Conservation (phyloP, 2,797 vertebrate species). For the Enoplosus armatus region DNA sequence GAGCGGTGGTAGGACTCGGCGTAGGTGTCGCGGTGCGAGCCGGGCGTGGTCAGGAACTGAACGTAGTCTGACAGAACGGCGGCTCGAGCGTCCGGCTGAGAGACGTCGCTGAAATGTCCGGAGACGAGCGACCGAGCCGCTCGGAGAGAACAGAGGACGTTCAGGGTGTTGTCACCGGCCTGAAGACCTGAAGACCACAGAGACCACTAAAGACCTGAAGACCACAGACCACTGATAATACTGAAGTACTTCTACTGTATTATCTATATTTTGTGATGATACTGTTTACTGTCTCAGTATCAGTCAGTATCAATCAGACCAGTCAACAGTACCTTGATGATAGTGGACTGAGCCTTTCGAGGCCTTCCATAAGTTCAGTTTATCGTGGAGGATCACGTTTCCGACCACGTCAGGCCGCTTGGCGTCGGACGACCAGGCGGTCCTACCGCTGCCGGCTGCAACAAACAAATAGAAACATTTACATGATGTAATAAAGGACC, state of each 20-base stretch:
- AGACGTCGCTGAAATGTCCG: conserved; percentile 29
- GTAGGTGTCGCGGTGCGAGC: conserved; percentile 77
- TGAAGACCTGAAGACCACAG: conserved; percentile 67
- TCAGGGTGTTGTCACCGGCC: conserved; percentile 80
- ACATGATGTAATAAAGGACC: too few species aligned
- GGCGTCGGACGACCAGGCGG: conserved; percentile 13
- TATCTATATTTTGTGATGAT: too few species aligned
- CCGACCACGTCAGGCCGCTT: conserved; percentile 69
- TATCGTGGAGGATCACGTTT: conserved; percentile 79
- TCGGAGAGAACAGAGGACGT: conserved; percentile 75
- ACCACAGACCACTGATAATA: too few species aligned
- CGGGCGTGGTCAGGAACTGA: conserved; percentile 75
- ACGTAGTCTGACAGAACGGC: conserved; percentile 76
- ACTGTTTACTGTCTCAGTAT: too few species aligned
- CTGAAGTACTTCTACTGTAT: too few species aligned
- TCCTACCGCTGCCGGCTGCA: conserved; percentile 79
- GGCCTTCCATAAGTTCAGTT: conserved; percentile 74
- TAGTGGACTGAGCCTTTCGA: conserved; percentile 72
- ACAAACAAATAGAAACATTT: too few species aligned
- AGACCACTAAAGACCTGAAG: too few species aligned
- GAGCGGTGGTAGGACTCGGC: conserved; percentile 82
- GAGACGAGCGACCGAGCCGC: conserved; percentile 45
- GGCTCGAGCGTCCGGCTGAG: conserved; percentile 54
- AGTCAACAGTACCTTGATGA: conserved; percentile 68
- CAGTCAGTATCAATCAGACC: neutral